Conservation (phyloP, 2,888 invertebrate genomes). For the Tetranychus truncatus region DNA sequence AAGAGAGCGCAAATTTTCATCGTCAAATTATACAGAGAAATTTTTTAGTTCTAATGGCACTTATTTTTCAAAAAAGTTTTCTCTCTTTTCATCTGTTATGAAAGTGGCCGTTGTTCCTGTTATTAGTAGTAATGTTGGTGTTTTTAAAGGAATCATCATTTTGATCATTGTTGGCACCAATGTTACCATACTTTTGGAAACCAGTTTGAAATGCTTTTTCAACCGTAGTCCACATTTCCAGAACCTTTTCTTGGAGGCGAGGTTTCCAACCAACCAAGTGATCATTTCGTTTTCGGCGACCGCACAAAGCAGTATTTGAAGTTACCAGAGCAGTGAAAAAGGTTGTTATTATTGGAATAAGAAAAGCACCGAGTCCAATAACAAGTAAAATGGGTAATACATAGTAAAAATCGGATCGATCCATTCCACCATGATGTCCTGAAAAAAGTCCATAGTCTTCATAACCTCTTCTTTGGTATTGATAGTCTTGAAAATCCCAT, state of each 20-base stretch:
- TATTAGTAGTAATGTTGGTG: not conserved
- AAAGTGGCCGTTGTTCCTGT: not conserved
- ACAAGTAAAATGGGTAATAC: conserved; percentile 18
- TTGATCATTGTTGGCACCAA: not conserved
- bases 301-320: conserved; percentile 12
- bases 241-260: not conserved
- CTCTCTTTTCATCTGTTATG: not conserved
- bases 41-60: not conserved
- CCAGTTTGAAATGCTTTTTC: conserved; percentile 4
- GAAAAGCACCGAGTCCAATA: conserved; percentile 18
- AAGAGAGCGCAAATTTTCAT: not conserved
- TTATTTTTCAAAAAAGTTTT: not conserved
- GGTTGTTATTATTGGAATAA: conserved; percentile 19
- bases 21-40: not conserved
- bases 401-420: conserved; percentile 15
- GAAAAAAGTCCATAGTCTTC: not conserved
- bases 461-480: not conserved
- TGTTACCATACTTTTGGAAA: not conserved
- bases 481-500: not conserved
- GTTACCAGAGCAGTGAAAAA: conserved; percentile 19
- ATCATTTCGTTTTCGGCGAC: conserved; percentile 5
- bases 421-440: not conserved
- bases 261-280: not conserved
- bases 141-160: not conserved
- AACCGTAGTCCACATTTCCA: conserved; percentile 9